Conservation (phyloP, 2,113 vertebrate genomes). For the Noturus placidus region DNA sequence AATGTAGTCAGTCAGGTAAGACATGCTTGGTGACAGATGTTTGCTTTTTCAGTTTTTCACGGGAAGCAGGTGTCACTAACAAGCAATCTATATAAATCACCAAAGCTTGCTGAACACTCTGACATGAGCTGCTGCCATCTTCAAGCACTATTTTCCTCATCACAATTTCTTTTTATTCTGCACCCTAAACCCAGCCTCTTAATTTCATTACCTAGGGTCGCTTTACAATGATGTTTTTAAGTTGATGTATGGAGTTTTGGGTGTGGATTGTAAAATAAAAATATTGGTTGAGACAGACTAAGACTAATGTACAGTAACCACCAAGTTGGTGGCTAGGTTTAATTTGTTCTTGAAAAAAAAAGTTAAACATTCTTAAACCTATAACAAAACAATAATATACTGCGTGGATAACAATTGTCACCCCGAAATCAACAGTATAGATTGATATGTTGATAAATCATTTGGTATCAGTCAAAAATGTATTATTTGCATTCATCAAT, state of each 20-base stretch:
- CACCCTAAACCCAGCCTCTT: not conserved
- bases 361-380: not conserved
- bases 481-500: not conserved
- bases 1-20: not conserved
- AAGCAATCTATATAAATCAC: too few relatives aligned
- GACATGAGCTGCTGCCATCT: too few relatives aligned
- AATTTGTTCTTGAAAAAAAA: not conserved
- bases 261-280: too few relatives aligned
- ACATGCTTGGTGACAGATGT: too few relatives aligned
- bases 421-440: not conserved
- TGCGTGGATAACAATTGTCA: not conserved
- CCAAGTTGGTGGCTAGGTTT: not conserved
- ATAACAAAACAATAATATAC: not conserved
- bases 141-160: not conserved
- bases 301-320: too few relatives aligned
- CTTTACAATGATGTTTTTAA: not conserved
- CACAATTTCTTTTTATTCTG: not conserved
- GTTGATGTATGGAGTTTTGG: too few relatives aligned
- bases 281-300: too few relatives aligned
- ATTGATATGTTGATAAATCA: not conserved
- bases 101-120: too few relatives aligned
- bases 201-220: not conserved
- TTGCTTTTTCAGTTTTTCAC: too few relatives aligned
- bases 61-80: too few relatives aligned
- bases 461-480: not conserved